Evolutionary conservation across 1,140 invertebrate species (phyloP).

Genomic region (Leptonema lineaticorne): DNA sequence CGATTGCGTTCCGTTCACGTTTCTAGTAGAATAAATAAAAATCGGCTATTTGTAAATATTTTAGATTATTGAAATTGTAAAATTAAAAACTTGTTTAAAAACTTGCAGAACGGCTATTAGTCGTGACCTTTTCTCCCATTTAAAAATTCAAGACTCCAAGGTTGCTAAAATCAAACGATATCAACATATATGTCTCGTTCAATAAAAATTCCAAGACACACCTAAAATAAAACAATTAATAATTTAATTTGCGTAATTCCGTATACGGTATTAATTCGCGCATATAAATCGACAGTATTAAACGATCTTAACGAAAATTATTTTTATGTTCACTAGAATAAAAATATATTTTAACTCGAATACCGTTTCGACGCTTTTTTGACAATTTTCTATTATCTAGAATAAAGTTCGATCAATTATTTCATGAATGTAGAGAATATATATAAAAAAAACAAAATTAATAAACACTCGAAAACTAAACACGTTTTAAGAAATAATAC

Average conservation of each 20-base stretch:
- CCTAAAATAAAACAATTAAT: not conserved
- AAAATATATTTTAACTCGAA: no score
- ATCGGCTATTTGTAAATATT: no score
- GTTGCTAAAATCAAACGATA: not conserved
- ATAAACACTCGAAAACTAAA: no score
- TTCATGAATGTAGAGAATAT: no score
- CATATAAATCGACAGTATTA: not conserved
- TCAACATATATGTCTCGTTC: not conserved
- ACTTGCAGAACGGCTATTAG: not conserved
- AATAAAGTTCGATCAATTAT: no score
- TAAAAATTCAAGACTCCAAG: constrained; percentile 4
- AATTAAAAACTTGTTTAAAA: not conserved
- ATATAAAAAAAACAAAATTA: no score
- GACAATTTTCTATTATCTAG: no score
- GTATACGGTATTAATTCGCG: not conserved
- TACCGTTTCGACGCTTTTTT: no score
- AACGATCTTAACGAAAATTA: no score
- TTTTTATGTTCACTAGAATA: no score
- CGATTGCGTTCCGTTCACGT: not conserved
- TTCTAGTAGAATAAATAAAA: no score
- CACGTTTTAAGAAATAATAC: no score
- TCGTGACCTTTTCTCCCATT: not conserved
- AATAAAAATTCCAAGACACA: constrained; percentile 2
- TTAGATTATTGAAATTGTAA: not conserved
- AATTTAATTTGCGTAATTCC: not conserved